These are phyloP conservation scores for Arbacia lixula DNA, from an alignment of 53 echinoderm and acorn worm genomes.

Conservation along the genomic window DNA sequence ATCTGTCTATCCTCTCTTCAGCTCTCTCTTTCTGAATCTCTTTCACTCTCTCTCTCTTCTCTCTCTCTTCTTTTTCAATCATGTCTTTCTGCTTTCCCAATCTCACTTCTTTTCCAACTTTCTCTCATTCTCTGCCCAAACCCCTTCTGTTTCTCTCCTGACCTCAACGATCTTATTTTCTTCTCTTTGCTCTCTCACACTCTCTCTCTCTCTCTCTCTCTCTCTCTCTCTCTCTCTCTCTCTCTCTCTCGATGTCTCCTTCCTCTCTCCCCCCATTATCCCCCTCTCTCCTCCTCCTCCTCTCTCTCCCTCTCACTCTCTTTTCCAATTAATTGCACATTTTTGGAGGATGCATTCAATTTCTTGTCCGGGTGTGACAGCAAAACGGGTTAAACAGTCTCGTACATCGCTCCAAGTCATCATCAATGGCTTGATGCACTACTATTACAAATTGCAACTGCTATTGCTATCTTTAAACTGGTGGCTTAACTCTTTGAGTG, in stretches of 20 bases:
- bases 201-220: no score
- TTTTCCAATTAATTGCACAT: slow-evolving; percentile 39
- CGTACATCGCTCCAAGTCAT: no score
- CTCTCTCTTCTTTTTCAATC: neutral
- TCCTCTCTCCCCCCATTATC: neutral
- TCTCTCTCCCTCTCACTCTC: neutral
- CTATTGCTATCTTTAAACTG: no score
- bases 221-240: no score
- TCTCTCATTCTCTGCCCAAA: neutral
- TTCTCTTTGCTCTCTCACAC: neutral
- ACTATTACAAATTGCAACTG: no score
- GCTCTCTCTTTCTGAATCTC: neutral
- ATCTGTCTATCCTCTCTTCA: neutral
- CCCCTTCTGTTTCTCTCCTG: neutral
- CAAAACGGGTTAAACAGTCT: no score
- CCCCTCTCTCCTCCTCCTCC: neutral
- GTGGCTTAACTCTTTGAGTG: no score
- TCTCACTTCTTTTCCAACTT: neutral
- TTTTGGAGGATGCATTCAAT: slow-evolving; percentile 46
- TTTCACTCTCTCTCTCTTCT: no score
- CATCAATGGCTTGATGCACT: no score
- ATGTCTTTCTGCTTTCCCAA: neutral
- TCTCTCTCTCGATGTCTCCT: no score
- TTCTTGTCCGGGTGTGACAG: slow-evolving; percentile 46
- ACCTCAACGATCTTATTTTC: neutral